Evolutionary conservation across 2,113 vertebrate species (phyloP), one percentile per base, ranked within the genome.

Genomic region (Vanacampus margaritifer): DNA sequence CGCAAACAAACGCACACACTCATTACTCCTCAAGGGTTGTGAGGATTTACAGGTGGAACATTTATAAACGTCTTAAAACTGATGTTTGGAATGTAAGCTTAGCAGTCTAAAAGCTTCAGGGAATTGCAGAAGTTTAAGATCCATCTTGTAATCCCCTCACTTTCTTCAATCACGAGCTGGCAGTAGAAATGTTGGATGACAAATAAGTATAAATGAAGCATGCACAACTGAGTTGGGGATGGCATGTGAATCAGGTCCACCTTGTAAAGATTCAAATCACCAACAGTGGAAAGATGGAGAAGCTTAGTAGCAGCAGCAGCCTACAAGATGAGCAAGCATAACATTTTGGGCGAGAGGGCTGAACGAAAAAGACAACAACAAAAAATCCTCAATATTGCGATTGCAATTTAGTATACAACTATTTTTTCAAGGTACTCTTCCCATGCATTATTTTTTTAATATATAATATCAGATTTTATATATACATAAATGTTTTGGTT

Each of bases 121-220:
- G 28, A 16, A 35, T 10, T 72, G 36, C n/a, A 43, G 71, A 77
- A 68, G 32, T 77, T 79, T 69, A 50, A 68, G 39, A 28, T 26
- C 39, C 72, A 65, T 67, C 61, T 64, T 71, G 43, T 73, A 71
- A 73, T 69, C 65, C 60, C 28, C 41, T 21, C n/a, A 61, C 51
- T 32, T 41, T 68, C 50, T 39, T 21, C 54, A 72, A 54, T 53
- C 58, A 71, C 61, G 74, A 58, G 64, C 57, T 74, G 70, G 65
- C 74, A 70, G 53, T 51, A 32, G 56, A 57, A 57, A 57, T 57
- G 16, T 35, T 32, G 28, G 26, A 57, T 24, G 50, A 21, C 46
- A 48, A 48, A 48, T 5, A 21, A n/a, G 67, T 36, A 32, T 32
- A 32, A 32, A 32, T 32, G 28, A 32, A 32, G 28, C 28, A 32